These are phyloP conservation scores for Aphelinus certus DNA, from an alignment of 1,140 invertebrate species.

Conservation along the genomic window DNA sequence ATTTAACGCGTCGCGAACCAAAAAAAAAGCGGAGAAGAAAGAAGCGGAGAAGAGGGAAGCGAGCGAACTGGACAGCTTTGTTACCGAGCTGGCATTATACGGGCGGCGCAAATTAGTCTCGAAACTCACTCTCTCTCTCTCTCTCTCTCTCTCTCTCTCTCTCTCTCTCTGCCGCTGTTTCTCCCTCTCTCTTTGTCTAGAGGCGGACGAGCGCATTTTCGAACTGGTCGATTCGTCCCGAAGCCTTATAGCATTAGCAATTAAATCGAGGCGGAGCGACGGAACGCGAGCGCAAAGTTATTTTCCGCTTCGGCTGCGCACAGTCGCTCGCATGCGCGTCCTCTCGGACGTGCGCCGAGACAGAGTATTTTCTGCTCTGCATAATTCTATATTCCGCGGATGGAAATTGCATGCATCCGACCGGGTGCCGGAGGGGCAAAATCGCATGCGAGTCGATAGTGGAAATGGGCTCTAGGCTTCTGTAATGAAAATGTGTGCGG, in stretches of 20 bases:
- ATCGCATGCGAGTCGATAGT: not conserved
- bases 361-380: conserved; percentile 14
- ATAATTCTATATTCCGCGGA: conserved; percentile 8
- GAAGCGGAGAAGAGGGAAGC: not conserved
- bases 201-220: not conserved
- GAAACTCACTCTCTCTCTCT: not conserved
- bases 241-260: conserved; percentile 11
- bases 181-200: too few species aligned
- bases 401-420: not conserved
- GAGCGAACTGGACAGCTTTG: not conserved
- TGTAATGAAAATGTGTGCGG: conserved; percentile 4
- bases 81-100: not conserved
- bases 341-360: not conserved
- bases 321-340: not conserved
- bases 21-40: not conserved
- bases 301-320: conserved; percentile 4
- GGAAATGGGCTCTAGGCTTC: not conserved
- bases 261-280: conserved; percentile 3
- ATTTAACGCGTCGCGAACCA: not conserved
- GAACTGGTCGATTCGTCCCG: not conserved
- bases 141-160: too few species aligned
- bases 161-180: too few species aligned
- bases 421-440: too few species aligned
- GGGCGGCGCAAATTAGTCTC: conserved; percentile 2
- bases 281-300: not conserved